phyloP scores from a whole-genome alignment of 1,140 invertebrate genomes.

The Psix sp. region DNA sequence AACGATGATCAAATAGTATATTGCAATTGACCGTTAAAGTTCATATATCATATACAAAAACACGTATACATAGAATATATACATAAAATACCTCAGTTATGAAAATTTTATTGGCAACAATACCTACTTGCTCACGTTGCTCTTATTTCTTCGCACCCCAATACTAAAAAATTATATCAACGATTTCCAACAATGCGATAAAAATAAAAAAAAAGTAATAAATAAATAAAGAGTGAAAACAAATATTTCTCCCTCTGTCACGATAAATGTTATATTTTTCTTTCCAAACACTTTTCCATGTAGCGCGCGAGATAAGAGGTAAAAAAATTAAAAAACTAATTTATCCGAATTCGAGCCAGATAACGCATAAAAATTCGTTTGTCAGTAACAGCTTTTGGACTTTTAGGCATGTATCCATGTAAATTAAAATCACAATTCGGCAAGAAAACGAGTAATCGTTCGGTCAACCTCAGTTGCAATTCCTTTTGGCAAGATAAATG shows the following conservation, averaged over 20 bases:
- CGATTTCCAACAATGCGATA: conserved; percentile 11
- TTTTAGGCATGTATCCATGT: conserved; percentile 17
- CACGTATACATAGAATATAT: conserved; percentile 33
- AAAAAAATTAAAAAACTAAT: conserved; percentile 7
- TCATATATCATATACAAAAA: conserved; percentile 14
- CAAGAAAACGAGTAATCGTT: conserved; percentile 30
- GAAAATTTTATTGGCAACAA: conserved; percentile 31
- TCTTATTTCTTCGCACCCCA: conserved; percentile 24
- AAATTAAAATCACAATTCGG: conserved; percentile 16
- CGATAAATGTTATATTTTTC: conserved; percentile 7
- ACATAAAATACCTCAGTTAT: conserved; percentile 39
- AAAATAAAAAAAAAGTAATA: neutral
- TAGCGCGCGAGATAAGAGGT: conserved; percentile 19
- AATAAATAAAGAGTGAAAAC: conserved; percentile 11
- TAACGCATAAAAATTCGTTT: conserved; percentile 31
- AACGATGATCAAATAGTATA: conserved; percentile 37
- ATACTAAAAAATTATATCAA: conserved; percentile 26
- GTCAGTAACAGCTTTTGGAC: conserved; percentile 16
- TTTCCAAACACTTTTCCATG: conserved; percentile 8
- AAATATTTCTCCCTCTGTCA: conserved; percentile 1
- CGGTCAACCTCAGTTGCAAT: conserved; percentile 39
- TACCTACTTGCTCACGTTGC: conserved; percentile 12
- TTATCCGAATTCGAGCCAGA: conserved; percentile 9
- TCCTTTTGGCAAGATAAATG: conserved; percentile 68
- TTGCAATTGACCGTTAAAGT: conserved; percentile 28